Percentiles rank a stretch among this genome's conserved stretches.
These are phyloP conservation scores for Zenarchopterus dispar DNA, from an alignment of 2,797 vertebrate species.

Conservation along the genomic window DNA sequence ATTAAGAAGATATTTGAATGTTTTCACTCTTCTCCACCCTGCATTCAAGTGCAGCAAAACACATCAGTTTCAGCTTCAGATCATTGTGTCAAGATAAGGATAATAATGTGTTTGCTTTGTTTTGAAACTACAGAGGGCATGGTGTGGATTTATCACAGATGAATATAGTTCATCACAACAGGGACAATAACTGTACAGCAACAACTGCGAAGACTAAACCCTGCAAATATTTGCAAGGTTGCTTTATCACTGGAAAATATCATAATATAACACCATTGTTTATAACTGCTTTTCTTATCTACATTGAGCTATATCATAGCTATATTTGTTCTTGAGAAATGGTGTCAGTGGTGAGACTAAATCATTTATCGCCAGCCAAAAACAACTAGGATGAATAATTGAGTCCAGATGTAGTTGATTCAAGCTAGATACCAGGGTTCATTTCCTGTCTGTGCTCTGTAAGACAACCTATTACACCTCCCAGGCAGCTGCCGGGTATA, in stretches of 20 bases:
- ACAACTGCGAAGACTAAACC: constrained; percentile 18
- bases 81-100: constrained; percentile 64
- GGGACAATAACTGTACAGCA: constrained; percentile 28
- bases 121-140: constrained; percentile 49
- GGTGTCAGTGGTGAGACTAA: constrained; percentile 87
- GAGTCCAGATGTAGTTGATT: constrained; percentile 96
- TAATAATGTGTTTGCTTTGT: constrained; percentile 57
- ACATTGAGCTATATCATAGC: constrained; percentile 60
- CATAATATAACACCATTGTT: constrained; percentile 7
- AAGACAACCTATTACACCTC: constrained; percentile 97
- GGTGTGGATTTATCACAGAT: constrained; percentile 27
- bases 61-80: constrained; percentile 57
- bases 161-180: constrained; percentile 41
- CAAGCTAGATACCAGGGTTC: constrained; percentile 95
- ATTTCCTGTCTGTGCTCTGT: constrained; percentile 99
- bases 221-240: constrained; percentile 32
- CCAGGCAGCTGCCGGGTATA: constrained; percentile 87
- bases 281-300: constrained; percentile 3
- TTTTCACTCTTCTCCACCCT: constrained; percentile 67
- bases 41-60: constrained; percentile 68
- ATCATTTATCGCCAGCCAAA: constrained; percentile 99
- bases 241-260: constrained; percentile 11
- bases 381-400: constrained; percentile 89
- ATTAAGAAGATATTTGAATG: constrained; percentile 68
- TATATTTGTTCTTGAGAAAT: constrained; percentile 85